Conservation (phyloP, 1,140 invertebrate species). For the Temnothorax curvispinosus region DNA sequence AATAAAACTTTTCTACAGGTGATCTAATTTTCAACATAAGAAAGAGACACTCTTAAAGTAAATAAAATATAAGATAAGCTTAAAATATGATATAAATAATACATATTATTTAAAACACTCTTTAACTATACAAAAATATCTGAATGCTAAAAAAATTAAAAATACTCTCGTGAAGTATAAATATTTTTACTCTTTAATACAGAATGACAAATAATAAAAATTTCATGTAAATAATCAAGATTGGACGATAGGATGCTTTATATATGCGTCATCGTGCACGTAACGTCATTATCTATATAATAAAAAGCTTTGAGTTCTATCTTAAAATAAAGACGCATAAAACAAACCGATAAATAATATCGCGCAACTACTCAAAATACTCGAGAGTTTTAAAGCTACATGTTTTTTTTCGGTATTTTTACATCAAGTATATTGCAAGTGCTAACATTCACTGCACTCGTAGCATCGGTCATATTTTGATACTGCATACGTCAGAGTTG, state of each 20-base stretch:
- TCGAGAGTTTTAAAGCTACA: neutral
- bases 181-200: neutral
- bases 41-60: neutral
- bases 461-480: slow-evolving; percentile 25
- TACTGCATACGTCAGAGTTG: neutral
- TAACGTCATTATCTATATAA: neutral
- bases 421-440: neutral
- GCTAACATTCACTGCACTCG: neutral
- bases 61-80: neutral
- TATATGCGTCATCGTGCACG: neutral
- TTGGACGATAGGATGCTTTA: neutral
- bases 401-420: slow-evolving; percentile 26
- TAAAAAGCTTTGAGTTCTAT: neutral
- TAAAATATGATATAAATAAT: neutral
- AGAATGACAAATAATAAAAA: neutral
- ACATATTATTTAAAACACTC: neutral
- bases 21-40: neutral
- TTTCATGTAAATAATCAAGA: neutral
- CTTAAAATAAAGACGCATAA: neutral
- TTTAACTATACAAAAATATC: neutral
- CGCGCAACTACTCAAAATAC: neutral
- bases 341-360: slow-evolving; percentile 11
- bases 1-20: slow-evolving; percentile 10
- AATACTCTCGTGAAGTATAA: neutral
- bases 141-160: neutral